Base-by-base conservation (phyloP, 2,888 invertebrate species). In the Argynnis bischoffii region DNA sequence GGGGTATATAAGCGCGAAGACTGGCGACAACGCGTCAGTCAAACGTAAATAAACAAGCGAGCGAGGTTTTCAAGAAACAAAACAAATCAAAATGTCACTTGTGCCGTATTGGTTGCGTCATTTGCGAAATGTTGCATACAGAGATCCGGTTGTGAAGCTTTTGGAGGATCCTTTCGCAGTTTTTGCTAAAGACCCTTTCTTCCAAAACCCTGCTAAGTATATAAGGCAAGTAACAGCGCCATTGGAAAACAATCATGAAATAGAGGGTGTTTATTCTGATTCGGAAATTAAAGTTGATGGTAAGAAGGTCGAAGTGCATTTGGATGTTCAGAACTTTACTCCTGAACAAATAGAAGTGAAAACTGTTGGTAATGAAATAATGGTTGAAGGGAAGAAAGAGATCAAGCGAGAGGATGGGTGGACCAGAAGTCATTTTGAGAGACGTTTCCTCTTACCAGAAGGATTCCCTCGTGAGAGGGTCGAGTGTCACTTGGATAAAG, bases 331-430 rank as follows among this genome's bases (percentile, higher is more conserved):
- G 78, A 96, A 97, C 76, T 97, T 97, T 78, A 89, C 93, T n/a
- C 97, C 97, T 0, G 94, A 95, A 16, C 97, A 97, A 84, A 95
- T 97, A 50, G 93, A 94, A 11, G 96, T 97, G 21, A 97, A 96
- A 84, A 96, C 96, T 0, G 93, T 95, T 0, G 96, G 96, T 8
- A 94, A 95, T 73, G 94, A 93, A 65, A 94, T 97, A 31, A 93
- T 95, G 63, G 93, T 96, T n/a, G 96, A 97, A 83, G 97, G 96
- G 0, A 96, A 95, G 80, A 97, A 96, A 79, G 96, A 96, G 77
- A 95, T 97, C 72, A 95, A 95, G 75, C 94, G 94, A 55, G 96
- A 96, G 74, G 95, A 95, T 76, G 97, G 97, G 0, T 95, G 94
- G 83, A 95, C 96, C 31, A 95, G 95, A 53, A 94, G 96, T 66